Percentiles rank a stretch among this genome's conserved stretches.
Evolutionary conservation across 2,888 invertebrate species (phyloP).

Genomic region (Colostygia pectinataria): DNA sequence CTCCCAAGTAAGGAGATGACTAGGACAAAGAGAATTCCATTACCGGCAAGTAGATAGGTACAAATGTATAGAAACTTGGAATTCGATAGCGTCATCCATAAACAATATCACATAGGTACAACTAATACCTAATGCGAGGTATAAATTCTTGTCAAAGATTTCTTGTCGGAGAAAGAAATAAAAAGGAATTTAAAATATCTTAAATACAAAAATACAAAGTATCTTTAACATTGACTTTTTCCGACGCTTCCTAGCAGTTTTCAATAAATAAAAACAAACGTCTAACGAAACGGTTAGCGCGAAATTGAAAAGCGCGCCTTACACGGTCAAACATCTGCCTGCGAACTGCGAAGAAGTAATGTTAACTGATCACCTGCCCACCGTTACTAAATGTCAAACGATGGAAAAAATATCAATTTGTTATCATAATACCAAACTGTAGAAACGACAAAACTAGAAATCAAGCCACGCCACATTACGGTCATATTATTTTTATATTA

Average conservation of each 20-base stretch:
- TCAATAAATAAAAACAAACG: constrained; percentile 28
- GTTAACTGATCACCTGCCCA: constrained; percentile 65
- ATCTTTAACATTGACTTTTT: no score
- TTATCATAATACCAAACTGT: not conserved
- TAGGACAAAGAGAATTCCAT: constrained; percentile 57
- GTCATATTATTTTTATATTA: no score
- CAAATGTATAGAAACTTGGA: constrained; percentile 35
- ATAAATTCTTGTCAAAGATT: no score
- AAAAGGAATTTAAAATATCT: no score
- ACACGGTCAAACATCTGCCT: constrained; percentile 68
- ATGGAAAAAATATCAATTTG: constrained; percentile 11
- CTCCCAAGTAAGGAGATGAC: constrained; percentile 43
- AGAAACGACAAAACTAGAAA: not conserved
- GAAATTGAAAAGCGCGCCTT: constrained; percentile 42
- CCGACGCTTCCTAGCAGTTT: no score
- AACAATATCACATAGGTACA: not conserved
- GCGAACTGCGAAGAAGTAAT: constrained; percentile 32
- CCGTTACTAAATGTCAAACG: constrained; percentile 75
- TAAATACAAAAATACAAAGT: no score
- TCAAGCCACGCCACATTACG: not conserved
- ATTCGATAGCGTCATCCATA: constrained; percentile 26
- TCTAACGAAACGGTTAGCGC: constrained; percentile 46
- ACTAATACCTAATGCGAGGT: no score
- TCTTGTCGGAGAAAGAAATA: no score
- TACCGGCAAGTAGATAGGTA: constrained; percentile 26